Evolutionary conservation across 2,888 invertebrate genomes (phyloP), one percentile per base, ranked within the genome.

Genomic region (Nomada ferruginata): DNA sequence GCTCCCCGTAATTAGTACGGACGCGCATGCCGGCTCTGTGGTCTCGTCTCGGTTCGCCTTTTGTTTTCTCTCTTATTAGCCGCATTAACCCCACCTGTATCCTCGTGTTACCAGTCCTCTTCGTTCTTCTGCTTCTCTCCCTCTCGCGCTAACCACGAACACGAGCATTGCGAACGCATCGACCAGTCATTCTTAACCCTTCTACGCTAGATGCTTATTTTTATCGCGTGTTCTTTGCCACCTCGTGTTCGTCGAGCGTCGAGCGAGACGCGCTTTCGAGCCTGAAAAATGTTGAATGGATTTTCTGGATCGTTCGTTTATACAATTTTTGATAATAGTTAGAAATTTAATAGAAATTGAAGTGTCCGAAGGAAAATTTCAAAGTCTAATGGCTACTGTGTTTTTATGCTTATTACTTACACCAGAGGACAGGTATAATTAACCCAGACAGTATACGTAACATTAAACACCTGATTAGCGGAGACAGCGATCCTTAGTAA

Each of bases 1-100:
- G 88, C 87, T 83, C 81, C 87, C 88, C 89, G 92, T 92, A 92
- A 92, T 92, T 92, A 92, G 92, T 90, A 92, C 89, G 84, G 88
- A 87, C 88, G 90, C 91, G 89, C 89, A 92, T 89, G 90, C 89
- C 88, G 82, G 82, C 87, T 85, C 83, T 57, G 71, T 72, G 69
- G 76, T 72, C 78, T 87, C 87, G 82, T 88, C 86, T 80, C 76
- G 77, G 82, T 83, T 82, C 81, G 70, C 71, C 85, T 90, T 89
- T 88, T 88, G 82, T 89, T 87, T 87, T 83, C 80, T 84, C 85
- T 86, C 86, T 86, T 87, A 88, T 87, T 87, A 85, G 83, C 80
- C 83, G 85, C 85, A 86, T 88, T 84, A 85, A 82, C 87, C 83
- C 77, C 85, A 84, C 85, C 84, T 83, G 83, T 82, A 72, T 77